phyloP scores from a whole-genome alignment of 2,113 vertebrate genomes.

The Bostrychus sinensis region DNA sequence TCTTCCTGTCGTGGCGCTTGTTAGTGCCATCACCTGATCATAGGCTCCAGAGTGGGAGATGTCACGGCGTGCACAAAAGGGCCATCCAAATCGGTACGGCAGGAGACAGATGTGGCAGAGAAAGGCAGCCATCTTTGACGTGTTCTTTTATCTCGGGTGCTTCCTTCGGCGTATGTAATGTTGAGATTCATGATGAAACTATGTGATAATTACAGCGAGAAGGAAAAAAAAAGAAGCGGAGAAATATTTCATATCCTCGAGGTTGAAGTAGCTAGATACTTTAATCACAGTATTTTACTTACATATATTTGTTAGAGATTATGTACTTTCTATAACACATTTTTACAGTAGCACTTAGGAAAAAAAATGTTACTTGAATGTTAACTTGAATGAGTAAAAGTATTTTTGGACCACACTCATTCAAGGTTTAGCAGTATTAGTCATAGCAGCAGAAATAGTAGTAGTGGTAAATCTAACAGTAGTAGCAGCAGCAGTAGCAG shows the following conservation, averaged over 20 bases:
- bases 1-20: slow-evolving; percentile 48
- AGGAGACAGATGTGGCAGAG: slow-evolving; percentile 16
- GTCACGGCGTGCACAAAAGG: slow-evolving; percentile 41
- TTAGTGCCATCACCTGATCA: slow-evolving; percentile 68
- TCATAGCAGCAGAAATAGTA: too few species aligned
- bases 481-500: too few species aligned
- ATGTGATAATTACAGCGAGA: slow-evolving; percentile 9
- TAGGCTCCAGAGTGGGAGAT: slow-evolving; percentile 50
- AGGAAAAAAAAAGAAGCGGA: neutral
- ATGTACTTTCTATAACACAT: too few species aligned
- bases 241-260: neutral
- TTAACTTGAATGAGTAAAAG: too few species aligned
- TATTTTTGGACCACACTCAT: too few species aligned
- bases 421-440: too few species aligned
- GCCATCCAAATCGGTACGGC: slow-evolving; percentile 42
- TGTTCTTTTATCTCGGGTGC: slow-evolving; percentile 30
- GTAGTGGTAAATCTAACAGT: too few species aligned
- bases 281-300: too few species aligned
- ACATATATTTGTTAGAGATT: too few species aligned
- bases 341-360: too few species aligned
- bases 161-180: slow-evolving; percentile 9
- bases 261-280: too few species aligned
- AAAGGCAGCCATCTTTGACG: slow-evolving; percentile 41
- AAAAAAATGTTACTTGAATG: too few species aligned
- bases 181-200: slow-evolving; percentile 23